Evolutionary conservation across 2,797 vertebrate species (phyloP).

Genomic region (Orestias chungarensis): DNA sequence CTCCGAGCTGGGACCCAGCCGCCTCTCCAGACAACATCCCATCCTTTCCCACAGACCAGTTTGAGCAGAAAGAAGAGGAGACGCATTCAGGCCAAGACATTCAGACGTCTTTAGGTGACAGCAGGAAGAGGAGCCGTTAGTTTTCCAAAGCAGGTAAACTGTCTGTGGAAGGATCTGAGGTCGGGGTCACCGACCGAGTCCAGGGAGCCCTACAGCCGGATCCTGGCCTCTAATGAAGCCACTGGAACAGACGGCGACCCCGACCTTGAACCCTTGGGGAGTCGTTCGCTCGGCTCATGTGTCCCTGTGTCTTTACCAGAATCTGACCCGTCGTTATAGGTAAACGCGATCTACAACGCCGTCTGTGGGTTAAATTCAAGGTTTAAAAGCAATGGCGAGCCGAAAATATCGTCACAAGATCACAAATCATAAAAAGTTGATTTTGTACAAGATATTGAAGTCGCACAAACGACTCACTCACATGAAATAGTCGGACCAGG

Average conservation of each 20-base stretch:
- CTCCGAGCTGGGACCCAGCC: slow-evolving; percentile 48
- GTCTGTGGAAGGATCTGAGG: slow-evolving; percentile 70
- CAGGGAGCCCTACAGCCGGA: no score
- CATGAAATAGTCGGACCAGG: no score
- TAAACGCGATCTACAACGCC: no score
- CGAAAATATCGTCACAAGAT: no score
- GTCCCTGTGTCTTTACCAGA: slow-evolving; percentile 65
- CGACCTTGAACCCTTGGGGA: slow-evolving; percentile 57
- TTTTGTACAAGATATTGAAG: no score
- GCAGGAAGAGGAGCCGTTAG: slow-evolving; percentile 44
- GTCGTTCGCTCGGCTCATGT: slow-evolving; percentile 38
- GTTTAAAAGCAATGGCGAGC: no score
- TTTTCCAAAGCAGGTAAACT: slow-evolving; percentile 58
- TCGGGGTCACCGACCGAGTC: slow-evolving; percentile 61
- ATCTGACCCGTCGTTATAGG: no score
- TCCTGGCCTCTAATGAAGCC: background rate
- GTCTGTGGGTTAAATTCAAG: no score
- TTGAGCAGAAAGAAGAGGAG: slow-evolving; percentile 52
- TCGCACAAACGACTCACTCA: no score
- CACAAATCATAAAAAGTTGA: no score
- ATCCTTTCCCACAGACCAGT: slow-evolving; percentile 69
- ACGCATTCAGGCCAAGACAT: slow-evolving; percentile 50
- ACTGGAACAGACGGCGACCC: slow-evolving; percentile 34
- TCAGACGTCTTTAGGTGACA: slow-evolving; percentile 23
- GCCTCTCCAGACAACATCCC: slow-evolving; percentile 41